Percentiles rank a stretch among this genome's conserved stretches.
phyloP scores from a whole-genome alignment of 2,888 invertebrate genomes.

The Chymomyza caudatula region DNA sequence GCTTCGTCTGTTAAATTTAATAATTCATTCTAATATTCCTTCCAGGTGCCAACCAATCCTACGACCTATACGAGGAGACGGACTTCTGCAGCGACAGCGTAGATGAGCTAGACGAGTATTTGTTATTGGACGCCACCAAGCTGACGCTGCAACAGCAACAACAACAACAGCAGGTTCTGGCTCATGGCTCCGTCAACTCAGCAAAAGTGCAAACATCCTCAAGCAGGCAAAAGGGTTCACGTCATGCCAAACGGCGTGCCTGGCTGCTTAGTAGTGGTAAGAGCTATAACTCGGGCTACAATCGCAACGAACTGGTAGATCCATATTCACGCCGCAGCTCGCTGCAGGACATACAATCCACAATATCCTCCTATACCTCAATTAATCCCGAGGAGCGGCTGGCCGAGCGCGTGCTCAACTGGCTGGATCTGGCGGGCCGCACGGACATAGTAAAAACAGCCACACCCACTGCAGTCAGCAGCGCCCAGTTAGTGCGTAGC shows the following conservation, averaged over 20 bases:
- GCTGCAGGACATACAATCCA: slow-evolving; percentile 60
- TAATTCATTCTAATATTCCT: not conserved
- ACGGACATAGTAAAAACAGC: slow-evolving; percentile 67
- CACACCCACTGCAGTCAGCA: slow-evolving; percentile 24
- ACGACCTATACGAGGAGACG: slow-evolving; percentile 36
- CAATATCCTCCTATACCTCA: slow-evolving; percentile 20
- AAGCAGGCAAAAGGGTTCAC: slow-evolving; percentile 19
- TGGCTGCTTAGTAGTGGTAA: slow-evolving; percentile 44
- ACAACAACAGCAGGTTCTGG: slow-evolving; percentile 24
- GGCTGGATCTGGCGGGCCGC: slow-evolving; percentile 87
- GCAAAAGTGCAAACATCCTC: not conserved
- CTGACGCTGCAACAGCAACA: slow-evolving; percentile 57
- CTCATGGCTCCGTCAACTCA: not conserved
- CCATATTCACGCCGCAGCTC: slow-evolving; percentile 68
- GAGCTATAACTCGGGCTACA: slow-evolving; percentile 35
- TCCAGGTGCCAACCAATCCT: slow-evolving; percentile 36
- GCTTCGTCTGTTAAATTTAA: not conserved
- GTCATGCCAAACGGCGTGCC: slow-evolving; percentile 45
- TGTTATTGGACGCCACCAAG: slow-evolving; percentile 56
- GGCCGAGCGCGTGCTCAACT: slow-evolving; percentile 87
- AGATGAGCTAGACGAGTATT: slow-evolving; percentile 53
- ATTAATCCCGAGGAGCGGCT: slow-evolving; percentile 77
- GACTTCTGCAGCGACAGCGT: slow-evolving; percentile 21
- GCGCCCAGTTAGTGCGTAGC: slow-evolving; percentile 12
- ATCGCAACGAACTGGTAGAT: slow-evolving; percentile 43